phyloP scores from a whole-genome alignment of 2,113 vertebrate genomes.

The Cervus canadensis region DNA sequence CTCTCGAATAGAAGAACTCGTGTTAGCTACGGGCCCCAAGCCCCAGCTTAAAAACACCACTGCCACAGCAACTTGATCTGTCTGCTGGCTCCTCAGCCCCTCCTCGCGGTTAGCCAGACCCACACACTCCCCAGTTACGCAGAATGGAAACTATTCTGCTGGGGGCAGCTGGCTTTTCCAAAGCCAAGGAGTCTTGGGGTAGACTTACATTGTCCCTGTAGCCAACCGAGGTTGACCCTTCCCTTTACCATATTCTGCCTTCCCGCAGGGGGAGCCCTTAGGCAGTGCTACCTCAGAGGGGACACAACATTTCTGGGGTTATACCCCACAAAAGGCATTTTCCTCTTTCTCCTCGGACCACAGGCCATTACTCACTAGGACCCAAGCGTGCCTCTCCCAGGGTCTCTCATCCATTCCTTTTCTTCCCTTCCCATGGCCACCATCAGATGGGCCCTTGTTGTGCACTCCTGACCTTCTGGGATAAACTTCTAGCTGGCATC shows the following conservation, averaged over 20 bases:
- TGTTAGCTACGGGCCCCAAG: background rate
- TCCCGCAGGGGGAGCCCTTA: background rate
- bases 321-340: background rate
- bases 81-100: conserved; percentile 60
- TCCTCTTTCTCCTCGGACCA: background rate
- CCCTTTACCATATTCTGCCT: background rate
- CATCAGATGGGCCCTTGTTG: background rate
- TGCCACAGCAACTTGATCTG: conserved; percentile 56
- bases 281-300: background rate
- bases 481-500: background rate
- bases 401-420: background rate
- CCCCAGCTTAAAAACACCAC: conserved; percentile 27
- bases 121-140: conserved; percentile 61
- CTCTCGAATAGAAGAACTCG: background rate
- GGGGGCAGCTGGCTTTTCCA: conserved; percentile 57
- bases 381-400: background rate
- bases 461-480: background rate
- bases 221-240: background rate
- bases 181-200: conserved; percentile 48
- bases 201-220: background rate
- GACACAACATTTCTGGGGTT: background rate
- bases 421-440: background rate
- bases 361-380: background rate
- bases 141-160: conserved; percentile 72
- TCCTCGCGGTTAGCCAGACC: conserved; percentile 69